These are phyloP conservation scores for Dryococelus australis DNA, from an alignment of 2,888 invertebrate genomes.

Conservation along the genomic window DNA sequence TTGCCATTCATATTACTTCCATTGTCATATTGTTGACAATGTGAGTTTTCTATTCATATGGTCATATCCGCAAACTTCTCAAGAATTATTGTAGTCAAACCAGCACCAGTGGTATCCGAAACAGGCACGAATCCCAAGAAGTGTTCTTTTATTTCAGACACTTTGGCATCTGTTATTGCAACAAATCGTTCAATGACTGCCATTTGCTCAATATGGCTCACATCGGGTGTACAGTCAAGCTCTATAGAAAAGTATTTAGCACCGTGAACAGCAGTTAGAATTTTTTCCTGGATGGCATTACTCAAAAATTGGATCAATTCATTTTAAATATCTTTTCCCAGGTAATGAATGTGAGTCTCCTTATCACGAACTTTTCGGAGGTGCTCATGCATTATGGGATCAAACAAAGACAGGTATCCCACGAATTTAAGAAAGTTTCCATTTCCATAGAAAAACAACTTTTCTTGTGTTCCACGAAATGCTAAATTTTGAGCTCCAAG, in stretches of 20 bases:
- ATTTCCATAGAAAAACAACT: neutral
- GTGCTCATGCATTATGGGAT: no score
- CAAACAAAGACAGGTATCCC: no score
- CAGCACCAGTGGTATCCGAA: neutral
- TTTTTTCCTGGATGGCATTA: neutral
- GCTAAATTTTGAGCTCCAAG: neutral
- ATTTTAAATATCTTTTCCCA: no score
- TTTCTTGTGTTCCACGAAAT: slow-evolving; percentile 2
- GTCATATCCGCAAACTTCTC: neutral
- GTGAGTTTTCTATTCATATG: neutral
- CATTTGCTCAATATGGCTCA: no score
- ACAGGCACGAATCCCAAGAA: slow-evolving; percentile 1
- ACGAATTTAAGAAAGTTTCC: neutral
- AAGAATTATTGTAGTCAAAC: neutral
- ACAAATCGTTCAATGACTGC: neutral
- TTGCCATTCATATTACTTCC: neutral
- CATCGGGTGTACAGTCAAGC: neutral
- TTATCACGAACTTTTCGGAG: no score
- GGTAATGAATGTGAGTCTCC: no score
- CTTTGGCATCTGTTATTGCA: neutral
- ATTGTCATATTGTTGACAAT: neutral
- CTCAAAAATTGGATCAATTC: neutral
- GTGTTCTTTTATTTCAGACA: neutral
- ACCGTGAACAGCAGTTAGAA: neutral
- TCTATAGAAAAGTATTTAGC: no score